phyloP scores from a whole-genome alignment of 2,888 invertebrate genomes.

The Megaustenia siamemsis region DNA sequence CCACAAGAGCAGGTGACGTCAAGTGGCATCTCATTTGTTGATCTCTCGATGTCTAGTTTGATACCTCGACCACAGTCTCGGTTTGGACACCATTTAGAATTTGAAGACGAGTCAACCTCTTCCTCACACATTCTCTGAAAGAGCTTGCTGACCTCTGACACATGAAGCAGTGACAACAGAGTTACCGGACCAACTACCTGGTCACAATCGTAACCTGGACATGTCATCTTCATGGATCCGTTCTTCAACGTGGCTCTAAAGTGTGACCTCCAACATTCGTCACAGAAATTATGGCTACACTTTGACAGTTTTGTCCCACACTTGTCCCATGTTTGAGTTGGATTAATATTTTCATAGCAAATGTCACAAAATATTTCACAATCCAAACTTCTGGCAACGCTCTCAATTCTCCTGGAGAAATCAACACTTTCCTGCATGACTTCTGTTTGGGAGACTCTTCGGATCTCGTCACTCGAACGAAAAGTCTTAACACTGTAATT shows the following conservation, averaged over 20 bases:
- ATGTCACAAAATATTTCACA: slow-evolving; percentile 53
- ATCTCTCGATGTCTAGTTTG: background rate
- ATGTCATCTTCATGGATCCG: slow-evolving; percentile 50
- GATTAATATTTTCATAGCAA: slow-evolving; percentile 56
- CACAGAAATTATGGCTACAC: slow-evolving; percentile 59
- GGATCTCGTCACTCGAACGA: background rate
- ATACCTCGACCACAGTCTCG: slow-evolving; percentile 58
- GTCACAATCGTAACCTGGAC: slow-evolving; percentile 58
- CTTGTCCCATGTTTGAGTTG: background rate
- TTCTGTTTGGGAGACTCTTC: background rate
- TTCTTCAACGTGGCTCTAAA: slow-evolving; percentile 42
- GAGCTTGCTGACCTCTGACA: slow-evolving; percentile 50
- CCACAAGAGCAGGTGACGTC: slow-evolving; percentile 57
- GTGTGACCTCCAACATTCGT: slow-evolving; percentile 57
- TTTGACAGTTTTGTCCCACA: slow-evolving; percentile 54
- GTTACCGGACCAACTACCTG: slow-evolving; percentile 46
- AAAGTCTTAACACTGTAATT: slow-evolving; percentile 20
- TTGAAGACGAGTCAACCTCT: slow-evolving; percentile 41
- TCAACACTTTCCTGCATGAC: background rate
- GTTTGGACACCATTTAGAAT: slow-evolving; percentile 59
- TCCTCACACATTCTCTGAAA: slow-evolving; percentile 40
- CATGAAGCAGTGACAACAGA: slow-evolving; percentile 54
- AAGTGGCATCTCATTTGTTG: background rate
- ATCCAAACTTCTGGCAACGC: slow-evolving; percentile 10
- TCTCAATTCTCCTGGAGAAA: too few relatives aligned